A percentile compares a stretch with the other conserved stretches of the same genome.
phyloP scores from a whole-genome alignment of 2,113 vertebrate genomes.

The Notothenia rossii region DNA sequence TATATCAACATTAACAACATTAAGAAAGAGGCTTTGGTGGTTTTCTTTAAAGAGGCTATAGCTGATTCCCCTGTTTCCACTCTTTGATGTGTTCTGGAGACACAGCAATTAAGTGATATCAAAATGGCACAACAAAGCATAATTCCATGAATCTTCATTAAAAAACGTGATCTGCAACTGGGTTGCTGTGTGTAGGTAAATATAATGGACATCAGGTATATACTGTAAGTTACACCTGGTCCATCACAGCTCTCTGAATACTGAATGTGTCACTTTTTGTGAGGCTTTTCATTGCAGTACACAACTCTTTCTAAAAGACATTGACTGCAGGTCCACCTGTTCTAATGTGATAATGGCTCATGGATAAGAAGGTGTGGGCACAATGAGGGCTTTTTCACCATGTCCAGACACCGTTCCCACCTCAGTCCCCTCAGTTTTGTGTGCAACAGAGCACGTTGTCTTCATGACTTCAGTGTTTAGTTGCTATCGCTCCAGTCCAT shows the following conservation, averaged over 20 bases:
- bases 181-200: background rate
- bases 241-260: background rate
- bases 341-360: background rate
- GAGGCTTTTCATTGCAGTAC: background rate
- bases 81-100: too few species aligned
- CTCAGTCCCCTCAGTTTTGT: background rate
- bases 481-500: constrained; percentile 84
- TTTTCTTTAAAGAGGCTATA: too few species aligned
- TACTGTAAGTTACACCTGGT: background rate
- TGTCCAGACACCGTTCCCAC: background rate
- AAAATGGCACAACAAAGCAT: background rate
- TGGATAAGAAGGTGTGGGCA: background rate
- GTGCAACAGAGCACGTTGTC: background rate
- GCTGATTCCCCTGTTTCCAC: background rate
- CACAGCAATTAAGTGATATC: background rate
- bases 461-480: background rate
- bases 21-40: too few species aligned
- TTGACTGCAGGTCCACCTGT: background rate
- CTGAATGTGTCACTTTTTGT: background rate
- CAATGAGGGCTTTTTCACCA: background rate
- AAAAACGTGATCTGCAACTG: background rate
- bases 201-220: background rate
- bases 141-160: background rate
- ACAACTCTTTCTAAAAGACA: too few species aligned
- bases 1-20: too few species aligned